Evolutionary conservation across 2,113 vertebrate genomes (phyloP).

Genomic region (Sitta europaea): DNA sequence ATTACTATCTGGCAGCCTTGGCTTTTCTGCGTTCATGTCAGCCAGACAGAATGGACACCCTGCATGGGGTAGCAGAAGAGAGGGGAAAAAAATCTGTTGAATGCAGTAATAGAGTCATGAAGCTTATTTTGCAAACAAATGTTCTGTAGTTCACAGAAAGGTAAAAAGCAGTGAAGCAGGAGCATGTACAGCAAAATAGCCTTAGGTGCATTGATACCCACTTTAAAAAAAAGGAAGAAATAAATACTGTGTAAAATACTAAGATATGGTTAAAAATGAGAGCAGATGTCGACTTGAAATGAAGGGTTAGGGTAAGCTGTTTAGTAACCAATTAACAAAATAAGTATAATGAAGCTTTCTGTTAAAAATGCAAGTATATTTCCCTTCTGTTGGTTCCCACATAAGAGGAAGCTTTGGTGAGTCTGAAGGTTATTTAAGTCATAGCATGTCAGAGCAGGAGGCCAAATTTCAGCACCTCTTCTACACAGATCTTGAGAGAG

Average conservation of each 20-base stretch:
- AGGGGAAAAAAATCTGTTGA: not conserved
- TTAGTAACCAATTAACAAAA: not conserved
- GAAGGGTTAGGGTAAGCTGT: not conserved
- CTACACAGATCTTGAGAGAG: not conserved
- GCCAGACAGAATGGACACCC: not conserved
- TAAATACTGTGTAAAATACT: slow-evolving; percentile 28
- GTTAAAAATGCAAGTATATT: not conserved
- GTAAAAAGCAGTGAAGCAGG: not conserved
- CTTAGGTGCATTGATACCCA: not conserved
- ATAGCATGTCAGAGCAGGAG: not conserved
- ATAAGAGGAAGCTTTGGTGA: not conserved
- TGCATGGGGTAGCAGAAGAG: not conserved
- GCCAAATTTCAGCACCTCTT: not conserved
- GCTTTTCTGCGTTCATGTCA: not conserved
- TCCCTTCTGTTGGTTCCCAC: not conserved
- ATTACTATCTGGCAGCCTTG: not conserved
- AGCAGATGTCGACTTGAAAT: not conserved
- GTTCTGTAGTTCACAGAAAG: not conserved
- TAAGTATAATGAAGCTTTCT: not conserved
- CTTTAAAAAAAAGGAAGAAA: not conserved
- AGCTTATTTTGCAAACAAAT: not conserved
- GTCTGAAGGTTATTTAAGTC: not conserved
- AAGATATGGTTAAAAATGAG: not conserved
- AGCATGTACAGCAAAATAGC: not conserved
- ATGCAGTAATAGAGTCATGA: not conserved